Base-by-base conservation (phyloP, 1,140 invertebrate species). In the Eueides isabella region DNA sequence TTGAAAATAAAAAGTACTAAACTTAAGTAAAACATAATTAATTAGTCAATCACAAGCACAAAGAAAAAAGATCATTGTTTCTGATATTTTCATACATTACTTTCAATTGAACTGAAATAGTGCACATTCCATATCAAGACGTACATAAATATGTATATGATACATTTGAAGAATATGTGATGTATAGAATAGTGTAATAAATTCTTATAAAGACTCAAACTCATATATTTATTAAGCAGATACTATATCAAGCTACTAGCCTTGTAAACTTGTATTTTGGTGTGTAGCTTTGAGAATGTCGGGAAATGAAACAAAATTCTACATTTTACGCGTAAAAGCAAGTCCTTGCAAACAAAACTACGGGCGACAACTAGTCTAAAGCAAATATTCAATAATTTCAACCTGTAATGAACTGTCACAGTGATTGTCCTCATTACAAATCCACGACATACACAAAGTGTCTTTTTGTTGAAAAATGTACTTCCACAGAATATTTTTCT, bases 401-500 rank as follows among this genome's bases (percentile, higher is more conserved):
- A 55, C 48, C 7, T 26, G 41, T 19, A 19, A 23, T 11, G n/a
- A n/a, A n/a, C n/a, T n/a, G n/a, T n/a, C 2, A 55, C 12, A 3
- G 23, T 55, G 26, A 55, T 55, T 55, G 23, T 26, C 23, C 12
- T 55, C 48, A 55, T 55, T 55, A 55, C 48, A 55, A 55, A 55
- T 23, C 9, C 48, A 55, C 23, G 48, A 26, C 48, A 48, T 2
- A 26, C 9, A 12, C n/a, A 55, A 55, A 55, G 4, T 55, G 1
- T 55, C 48, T 55, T 55, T 55, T 23, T 55, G 11, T 55, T 55
- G 23, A 55, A 55, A 55, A 55, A 26, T 55, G 23, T 26, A 26
- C 48, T 55, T 86, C 85, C 85, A 84, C 85, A 77, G 80, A 87
- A 87, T 87, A 87, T 87, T 80, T 87, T 84, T 80, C 78, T 80